Evolutionary conservation across 2,113 vertebrate species (phyloP).

Genomic region (Cairina moschata): DNA sequence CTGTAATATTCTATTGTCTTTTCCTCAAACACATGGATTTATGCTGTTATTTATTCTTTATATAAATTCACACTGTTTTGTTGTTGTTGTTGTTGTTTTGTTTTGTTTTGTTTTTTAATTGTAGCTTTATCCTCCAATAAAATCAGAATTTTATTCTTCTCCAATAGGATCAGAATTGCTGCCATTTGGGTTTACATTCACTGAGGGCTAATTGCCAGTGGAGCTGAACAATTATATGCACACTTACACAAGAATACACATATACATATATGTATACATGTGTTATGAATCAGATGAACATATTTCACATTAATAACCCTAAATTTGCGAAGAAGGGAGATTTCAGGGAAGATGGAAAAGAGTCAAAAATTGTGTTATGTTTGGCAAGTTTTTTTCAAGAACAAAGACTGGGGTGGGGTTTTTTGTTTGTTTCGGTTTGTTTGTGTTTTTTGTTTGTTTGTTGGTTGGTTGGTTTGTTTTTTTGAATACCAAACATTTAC

Average conservation of each 20-base stretch:
- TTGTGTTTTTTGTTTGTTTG: neutral
- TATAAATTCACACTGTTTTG: neutral
- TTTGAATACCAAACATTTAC: neutral
- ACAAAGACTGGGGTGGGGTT: neutral
- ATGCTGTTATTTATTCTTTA: neutral
- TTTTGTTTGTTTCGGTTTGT: neutral
- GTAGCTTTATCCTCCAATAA: neutral
- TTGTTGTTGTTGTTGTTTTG: too few species aligned
- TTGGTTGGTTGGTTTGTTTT: neutral
- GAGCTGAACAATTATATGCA: neutral
- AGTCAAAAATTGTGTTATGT: neutral
- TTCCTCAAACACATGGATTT: neutral
- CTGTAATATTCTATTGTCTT: neutral
- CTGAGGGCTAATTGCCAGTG: neutral
- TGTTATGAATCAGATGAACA: too few species aligned
- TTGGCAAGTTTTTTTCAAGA: neutral
- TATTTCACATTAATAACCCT: neutral
- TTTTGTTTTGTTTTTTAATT: neutral
- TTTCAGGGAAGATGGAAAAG: neutral
- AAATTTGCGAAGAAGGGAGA: neutral
- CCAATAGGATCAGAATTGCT: rapidly evolving
- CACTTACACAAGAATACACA: neutral
- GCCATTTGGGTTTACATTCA: neutral
- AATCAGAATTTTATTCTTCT: neutral
- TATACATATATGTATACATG: too few species aligned